Base-by-base conservation (phyloP, 2,113 vertebrate genomes). In the Atrichornis clamosus region DNA sequence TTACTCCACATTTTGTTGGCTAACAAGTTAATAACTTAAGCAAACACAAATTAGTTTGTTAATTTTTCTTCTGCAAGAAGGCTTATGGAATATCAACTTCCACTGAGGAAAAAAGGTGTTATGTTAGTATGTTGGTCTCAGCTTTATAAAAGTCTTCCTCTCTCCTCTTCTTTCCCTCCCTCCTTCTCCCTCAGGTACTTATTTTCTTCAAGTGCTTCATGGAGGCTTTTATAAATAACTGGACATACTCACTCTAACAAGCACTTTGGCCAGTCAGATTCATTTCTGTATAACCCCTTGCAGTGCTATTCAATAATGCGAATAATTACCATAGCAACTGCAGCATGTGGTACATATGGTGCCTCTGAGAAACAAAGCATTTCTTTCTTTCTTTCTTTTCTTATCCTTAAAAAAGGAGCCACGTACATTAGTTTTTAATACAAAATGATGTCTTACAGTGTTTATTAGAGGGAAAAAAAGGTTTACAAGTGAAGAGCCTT, bases 281-380 rank as follows among this genome's bases (percentile, higher is more conserved):
- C 96, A 94, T 94, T 96, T 97, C 95, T 93, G 42, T 89, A 86
- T 96, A 97, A 97, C 98, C 98, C 97, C 97, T 98, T 59, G 96
- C 70, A 81, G 98, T 95, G 96, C 97, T 97, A 97, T 97, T 98
- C 98, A 98, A 93, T 97, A 94, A 98, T 97, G 87, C 9, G 96
- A 96, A 97, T 98, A 98, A 98, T 98, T 98, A 97, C 98, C 98
- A 98, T 98, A 97, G 98, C 98, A 98, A 98, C 98, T 94, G 63
- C 97, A 97, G 97, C 97, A 96, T 97, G 98, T 89, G 93, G 94
- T 93, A 95, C 96, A 96, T 95, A 89, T 72, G 87, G 77, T 95
- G 84, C 85, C 91, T 96, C 93, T 87, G 94, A 90, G 97, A 98
- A 98, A 98, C 97, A 98, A 98, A 98, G 97, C 95, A 59, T 94